phyloP scores from a whole-genome alignment of 2,113 vertebrate species.

The Sarotherodon lohbergeri region DNA sequence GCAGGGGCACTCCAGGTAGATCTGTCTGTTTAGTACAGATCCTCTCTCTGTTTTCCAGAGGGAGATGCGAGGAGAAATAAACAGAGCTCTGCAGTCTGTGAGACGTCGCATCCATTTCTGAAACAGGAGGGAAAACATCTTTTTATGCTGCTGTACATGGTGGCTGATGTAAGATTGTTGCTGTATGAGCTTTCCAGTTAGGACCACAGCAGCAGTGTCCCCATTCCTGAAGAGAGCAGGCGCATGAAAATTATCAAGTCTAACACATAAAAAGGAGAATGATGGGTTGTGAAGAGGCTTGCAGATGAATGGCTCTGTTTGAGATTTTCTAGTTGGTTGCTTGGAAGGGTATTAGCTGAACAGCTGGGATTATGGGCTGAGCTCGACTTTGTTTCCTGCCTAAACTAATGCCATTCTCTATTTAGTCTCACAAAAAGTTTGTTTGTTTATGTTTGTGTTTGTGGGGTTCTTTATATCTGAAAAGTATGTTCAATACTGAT shows the following conservation, averaged over 20 bases:
- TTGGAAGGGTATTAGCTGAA: not conserved
- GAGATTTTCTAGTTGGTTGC: not conserved
- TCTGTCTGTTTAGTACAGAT: not conserved
- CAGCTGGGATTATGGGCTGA: not conserved
- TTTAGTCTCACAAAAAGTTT: not conserved
- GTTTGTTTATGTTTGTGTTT: not conserved
- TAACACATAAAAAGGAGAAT: not conserved
- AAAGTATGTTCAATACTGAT: not conserved
- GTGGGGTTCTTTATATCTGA: not conserved
- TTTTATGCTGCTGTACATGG: not conserved
- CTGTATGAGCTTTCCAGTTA: not conserved
- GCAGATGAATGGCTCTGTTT: not conserved
- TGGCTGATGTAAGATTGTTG: not conserved
- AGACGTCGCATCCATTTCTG: not conserved
- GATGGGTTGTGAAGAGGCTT: not conserved
- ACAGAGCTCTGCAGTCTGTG: not conserved
- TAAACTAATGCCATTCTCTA: not conserved
- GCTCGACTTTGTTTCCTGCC: not conserved
- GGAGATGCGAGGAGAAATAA: not conserved
- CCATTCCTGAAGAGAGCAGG: not conserved
- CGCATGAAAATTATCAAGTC: not conserved
- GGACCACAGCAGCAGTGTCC: not conserved
- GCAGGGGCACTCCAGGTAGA: not conserved
- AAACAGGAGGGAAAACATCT: not conserved
- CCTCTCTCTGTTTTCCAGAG: not conserved